These are phyloP conservation scores for Drosophila neocordata DNA, from an alignment of 1,140 invertebrate genomes.

Conservation along the genomic window DNA sequence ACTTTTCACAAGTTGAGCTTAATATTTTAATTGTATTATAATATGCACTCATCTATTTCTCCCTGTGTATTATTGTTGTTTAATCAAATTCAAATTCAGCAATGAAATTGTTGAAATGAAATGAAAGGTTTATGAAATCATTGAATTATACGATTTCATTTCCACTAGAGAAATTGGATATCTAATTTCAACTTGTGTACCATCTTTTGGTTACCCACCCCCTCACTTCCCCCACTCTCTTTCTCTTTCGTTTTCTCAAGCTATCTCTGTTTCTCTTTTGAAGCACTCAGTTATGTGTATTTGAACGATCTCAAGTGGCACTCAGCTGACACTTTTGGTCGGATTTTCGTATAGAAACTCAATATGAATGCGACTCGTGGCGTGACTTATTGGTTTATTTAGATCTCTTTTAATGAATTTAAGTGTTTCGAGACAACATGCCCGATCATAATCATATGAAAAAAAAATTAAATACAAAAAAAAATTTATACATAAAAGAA, in stretches of 20 bases:
- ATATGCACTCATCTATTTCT: too few relatives aligned
- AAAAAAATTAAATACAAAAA: background rate
- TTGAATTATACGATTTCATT: constrained; percentile 19
- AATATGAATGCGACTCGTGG: constrained; percentile 71
- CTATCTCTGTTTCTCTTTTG: background rate
- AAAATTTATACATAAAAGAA: background rate
- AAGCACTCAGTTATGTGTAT: background rate
- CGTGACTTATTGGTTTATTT: constrained; percentile 80
- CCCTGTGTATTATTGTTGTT: background rate
- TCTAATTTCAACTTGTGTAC: constrained; percentile 2
- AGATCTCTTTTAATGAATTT: constrained; percentile 79
- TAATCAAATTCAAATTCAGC: background rate
- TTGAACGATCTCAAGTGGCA: constrained; percentile 62
- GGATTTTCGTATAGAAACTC: constrained; percentile 74
- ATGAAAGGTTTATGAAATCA: constrained; percentile 5
- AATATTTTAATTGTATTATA: too few relatives aligned
- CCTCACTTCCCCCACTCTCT: too few relatives aligned
- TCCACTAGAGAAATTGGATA: constrained; percentile 7
- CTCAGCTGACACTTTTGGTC: constrained; percentile 74
- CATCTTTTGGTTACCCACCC: background rate
- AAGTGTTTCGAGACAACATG: constrained; percentile 69
- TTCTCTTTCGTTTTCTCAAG: background rate
- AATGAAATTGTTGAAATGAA: background rate
- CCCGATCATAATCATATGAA: constrained; percentile 60
- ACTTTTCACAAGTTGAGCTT: too few relatives aligned